These are phyloP conservation scores for Lontra canadensis DNA, from an alignment of 2,113 vertebrate genomes.

Conservation along the genomic window DNA sequence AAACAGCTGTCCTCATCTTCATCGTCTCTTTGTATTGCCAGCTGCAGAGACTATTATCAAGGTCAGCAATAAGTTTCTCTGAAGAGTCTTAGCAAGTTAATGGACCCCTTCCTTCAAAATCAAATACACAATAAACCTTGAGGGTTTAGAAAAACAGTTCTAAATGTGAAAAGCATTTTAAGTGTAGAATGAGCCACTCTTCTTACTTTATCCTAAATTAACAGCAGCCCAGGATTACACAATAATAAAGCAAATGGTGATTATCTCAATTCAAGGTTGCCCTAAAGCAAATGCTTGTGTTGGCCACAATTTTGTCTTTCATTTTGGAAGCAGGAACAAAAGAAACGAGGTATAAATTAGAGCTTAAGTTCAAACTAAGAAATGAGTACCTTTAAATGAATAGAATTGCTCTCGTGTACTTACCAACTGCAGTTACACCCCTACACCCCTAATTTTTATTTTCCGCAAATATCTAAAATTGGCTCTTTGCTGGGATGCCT, in stretches of 20 bases:
- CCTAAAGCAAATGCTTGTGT: constrained; percentile 8
- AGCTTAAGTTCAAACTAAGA: neutral
- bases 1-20: neutral
- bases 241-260: constrained; percentile 15
- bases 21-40: neutral
- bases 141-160: constrained; percentile 44
- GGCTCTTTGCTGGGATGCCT: fast-evolving
- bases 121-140: constrained; percentile 48
- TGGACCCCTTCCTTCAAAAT: constrained; percentile 44
- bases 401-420: neutral
- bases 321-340: neutral
- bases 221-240: neutral
- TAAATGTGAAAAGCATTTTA: constrained; percentile 33
- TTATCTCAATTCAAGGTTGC: neutral
- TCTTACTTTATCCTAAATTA: constrained; percentile 48
- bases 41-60: neutral
- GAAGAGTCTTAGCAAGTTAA: constrained; percentile 61
- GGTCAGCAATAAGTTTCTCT: neutral
- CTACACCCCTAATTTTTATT: neutral
- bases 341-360: neutral
- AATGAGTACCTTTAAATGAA: neutral
- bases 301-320: constrained; percentile 40
- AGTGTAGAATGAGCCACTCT: neutral
- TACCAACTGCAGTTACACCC: neutral
- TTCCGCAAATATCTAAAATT: neutral